A percentile compares a stretch with the other conserved stretches of the same genome.
phyloP scores from a whole-genome alignment of 2,888 invertebrate genomes.

The Keiferia lycopersicella region DNA sequence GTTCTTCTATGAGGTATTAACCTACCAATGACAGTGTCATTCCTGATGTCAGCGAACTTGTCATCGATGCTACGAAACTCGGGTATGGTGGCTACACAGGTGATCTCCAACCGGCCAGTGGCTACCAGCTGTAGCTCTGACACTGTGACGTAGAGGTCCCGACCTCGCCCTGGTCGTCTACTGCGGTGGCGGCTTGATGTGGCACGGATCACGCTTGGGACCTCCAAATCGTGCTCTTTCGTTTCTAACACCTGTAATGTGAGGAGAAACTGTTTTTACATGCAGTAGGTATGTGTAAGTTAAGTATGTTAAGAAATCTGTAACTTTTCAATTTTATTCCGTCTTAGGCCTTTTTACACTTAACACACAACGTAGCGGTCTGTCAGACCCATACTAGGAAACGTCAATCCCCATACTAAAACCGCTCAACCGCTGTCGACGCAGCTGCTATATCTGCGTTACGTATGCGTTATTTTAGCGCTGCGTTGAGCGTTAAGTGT shows the following conservation, averaged over 20 bases:
- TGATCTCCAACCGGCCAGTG: conserved; percentile 86
- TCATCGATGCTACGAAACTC: conserved; percentile 86
- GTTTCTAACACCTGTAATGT: conserved; percentile 50
- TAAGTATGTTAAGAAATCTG: too few species aligned
- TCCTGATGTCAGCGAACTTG: conserved; percentile 87
- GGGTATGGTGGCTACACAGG: conserved; percentile 90
- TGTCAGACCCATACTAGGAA: too few species aligned
- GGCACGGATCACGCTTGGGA: conserved; percentile 52
- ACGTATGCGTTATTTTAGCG: too few species aligned
- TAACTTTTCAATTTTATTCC: too few species aligned
- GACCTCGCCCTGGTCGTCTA: conserved; percentile 75
- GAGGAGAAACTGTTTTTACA: neutral
- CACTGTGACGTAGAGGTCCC: conserved; percentile 86
- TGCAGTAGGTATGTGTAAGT: neutral
- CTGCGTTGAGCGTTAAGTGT: too few species aligned
- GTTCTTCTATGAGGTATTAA: too few species aligned
- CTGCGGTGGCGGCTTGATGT: conserved; percentile 61
- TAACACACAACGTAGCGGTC: too few species aligned
- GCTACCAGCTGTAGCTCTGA: conserved; percentile 86
- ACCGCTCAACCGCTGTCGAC: too few species aligned
- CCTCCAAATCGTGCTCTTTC: conserved; percentile 47
- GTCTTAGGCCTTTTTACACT: too few species aligned
- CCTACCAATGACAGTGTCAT: conserved; percentile 87
- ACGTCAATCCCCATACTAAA: too few species aligned
- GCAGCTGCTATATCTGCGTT: too few species aligned